Evolutionary conservation across 2,888 invertebrate species (phyloP).

Genomic region (Acanthosepion pharaonis): DNA sequence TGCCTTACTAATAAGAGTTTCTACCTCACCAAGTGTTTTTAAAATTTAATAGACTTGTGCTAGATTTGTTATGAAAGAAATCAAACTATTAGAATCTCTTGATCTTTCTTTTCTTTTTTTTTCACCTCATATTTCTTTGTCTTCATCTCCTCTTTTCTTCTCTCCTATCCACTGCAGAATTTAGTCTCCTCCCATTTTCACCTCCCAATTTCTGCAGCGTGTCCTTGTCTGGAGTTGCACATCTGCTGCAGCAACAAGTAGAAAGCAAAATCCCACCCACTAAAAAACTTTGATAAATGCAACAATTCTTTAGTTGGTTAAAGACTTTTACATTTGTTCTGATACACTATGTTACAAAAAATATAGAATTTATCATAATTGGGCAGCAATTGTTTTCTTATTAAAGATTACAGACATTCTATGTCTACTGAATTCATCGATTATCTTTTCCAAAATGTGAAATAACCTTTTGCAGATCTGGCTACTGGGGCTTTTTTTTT

Average conservation of each 20-base stretch:
- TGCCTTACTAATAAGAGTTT: not conserved
- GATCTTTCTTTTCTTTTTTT: not conserved
- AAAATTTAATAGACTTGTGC: not conserved
- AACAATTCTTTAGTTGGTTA: not conserved
- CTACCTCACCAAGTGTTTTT: not conserved
- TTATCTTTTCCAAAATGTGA: no score
- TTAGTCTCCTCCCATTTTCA: not conserved
- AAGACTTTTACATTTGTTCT: no score
- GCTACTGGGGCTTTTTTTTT: no score
- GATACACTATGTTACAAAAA: no score
- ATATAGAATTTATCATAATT: no score
- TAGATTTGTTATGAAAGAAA: not conserved
- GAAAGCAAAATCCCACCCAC: not conserved
- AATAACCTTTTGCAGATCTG: no score
- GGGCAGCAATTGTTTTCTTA: no score
- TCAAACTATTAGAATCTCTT: not conserved
- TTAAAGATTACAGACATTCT: no score
- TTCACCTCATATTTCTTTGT: no score
- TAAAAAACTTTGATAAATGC: not conserved
- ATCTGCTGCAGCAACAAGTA: not conserved
- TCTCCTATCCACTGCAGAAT: not conserved
- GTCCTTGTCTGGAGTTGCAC: not conserved
- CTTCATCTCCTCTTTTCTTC: not conserved
- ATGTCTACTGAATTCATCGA: no score
- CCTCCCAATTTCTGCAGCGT: not conserved